Conservation (phyloP, 2,797 vertebrate species). For the Tenualosa thibaudeaui region DNA sequence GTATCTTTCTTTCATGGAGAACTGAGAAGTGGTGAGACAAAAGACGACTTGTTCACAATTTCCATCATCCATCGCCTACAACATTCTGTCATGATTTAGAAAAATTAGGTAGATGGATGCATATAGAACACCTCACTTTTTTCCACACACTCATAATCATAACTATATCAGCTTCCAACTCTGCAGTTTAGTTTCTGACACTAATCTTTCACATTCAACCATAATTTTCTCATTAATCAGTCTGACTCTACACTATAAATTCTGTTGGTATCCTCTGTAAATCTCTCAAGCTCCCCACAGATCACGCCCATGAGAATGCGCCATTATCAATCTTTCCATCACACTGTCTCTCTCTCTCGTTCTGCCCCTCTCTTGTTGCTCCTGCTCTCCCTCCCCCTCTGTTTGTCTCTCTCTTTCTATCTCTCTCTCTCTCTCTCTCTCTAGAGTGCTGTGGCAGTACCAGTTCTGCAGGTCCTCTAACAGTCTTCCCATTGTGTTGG, state of each 20-base stretch:
- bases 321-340: background rate
- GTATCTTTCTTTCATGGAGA: constrained; percentile 1
- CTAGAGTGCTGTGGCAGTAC: constrained; percentile 17
- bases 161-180: background rate
- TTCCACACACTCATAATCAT: background rate
- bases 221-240: background rate
- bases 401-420: background rate
- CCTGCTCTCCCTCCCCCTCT: background rate
- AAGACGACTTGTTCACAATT: constrained; percentile 1
- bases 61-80: background rate
- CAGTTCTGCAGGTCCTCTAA: constrained; percentile 39
- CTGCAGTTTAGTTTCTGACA: background rate
- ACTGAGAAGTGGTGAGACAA: background rate
- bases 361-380: background rate
- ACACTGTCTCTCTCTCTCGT: background rate
- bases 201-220: background rate
- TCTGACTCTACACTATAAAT: background rate
- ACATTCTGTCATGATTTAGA: constrained; percentile 20
- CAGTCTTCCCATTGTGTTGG: constrained; percentile 35
- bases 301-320: background rate
- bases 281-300: background rate
- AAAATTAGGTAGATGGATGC: background rate
- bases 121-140: background rate
- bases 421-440: background rate
- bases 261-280: background rate